Base-by-base conservation (phyloP, 2,888 invertebrate species). In the Perizoma flavofasciatum region DNA sequence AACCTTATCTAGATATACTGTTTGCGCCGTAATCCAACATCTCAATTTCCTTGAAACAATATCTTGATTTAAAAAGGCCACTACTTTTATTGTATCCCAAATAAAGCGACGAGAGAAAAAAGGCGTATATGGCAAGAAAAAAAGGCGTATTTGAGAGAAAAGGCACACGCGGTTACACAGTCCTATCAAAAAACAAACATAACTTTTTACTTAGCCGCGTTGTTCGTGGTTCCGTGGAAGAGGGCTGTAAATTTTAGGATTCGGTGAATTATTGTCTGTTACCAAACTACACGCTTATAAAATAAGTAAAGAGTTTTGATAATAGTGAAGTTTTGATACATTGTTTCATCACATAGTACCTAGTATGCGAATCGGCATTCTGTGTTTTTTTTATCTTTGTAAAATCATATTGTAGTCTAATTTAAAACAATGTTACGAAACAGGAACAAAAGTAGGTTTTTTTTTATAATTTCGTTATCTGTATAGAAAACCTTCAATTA, bases 111-210 rank as follows among this genome's bases (percentile, higher is more conserved):
- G 39, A 53, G 46, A 73, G 67, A 75, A 81, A 85, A 86, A 74
- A 79, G 80, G 72, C 71, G 69, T 78, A 80, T 82, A 53, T 52
- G 50, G 37, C 46, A 53, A 52, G 51, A 74, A 75, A 80, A 85
- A 86, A 74, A 79, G 81, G 71, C 71, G 69, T 78, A 81, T 82
- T 49, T 79, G 81, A 85, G 79, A 85, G 85, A 85, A 88, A 86
- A 85, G 81, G 82, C 83, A 81, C 85, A 83, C 84, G 79, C 85
- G 77, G 85, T 86, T 88, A 88, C 89, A 85, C 84, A 86, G 88
- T 78, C 86, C 89, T 92, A 92, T 92, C 91, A 88, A 82, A 91
- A 89, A 90, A 88, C 82, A 92, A 79, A 88, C 88, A 88, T 73
- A 85, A 82, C 82, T 81, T 85, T 89, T 85, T 88, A 91, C 89